phyloP scores from a whole-genome alignment of 2,113 vertebrate species.

The Brachyistius frenatus region DNA sequence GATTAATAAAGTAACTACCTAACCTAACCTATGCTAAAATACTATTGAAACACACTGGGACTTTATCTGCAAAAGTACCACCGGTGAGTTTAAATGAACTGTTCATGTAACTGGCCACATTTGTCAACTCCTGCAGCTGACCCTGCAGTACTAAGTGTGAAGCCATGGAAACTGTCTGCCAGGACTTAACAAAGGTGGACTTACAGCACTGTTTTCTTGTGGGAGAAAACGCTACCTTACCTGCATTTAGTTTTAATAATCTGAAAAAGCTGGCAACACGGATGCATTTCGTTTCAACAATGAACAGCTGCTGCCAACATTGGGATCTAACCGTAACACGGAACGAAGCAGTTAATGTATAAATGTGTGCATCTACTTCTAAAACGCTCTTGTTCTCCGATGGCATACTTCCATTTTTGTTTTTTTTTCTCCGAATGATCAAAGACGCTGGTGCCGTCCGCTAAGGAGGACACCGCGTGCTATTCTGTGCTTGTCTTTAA shows the following conservation, averaged over 20 bases:
- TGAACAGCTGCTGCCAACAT: not conserved
- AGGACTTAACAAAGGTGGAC: not conserved
- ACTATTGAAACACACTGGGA: too few relatives aligned
- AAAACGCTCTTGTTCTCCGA: not conserved
- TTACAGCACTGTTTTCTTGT: not conserved
- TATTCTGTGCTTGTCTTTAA: slow-evolving; percentile 54
- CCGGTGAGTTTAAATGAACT: too few relatives aligned
- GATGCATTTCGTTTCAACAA: slow-evolving; percentile 1
- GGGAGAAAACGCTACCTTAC: not conserved
- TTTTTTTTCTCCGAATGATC: slow-evolving; percentile 2
- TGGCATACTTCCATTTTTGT: too few relatives aligned
- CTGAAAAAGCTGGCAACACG: not conserved
- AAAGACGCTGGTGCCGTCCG: slow-evolving; percentile 5
- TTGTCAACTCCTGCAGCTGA: not conserved
- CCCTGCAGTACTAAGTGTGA: not conserved
- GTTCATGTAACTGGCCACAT: not conserved
- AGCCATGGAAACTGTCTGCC: not conserved
- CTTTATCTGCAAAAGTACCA: too few relatives aligned
- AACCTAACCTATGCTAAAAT: too few relatives aligned
- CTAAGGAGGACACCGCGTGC: slow-evolving; percentile 7
- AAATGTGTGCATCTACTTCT: not conserved
- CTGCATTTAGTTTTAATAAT: not conserved
- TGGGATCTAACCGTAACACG: not conserved
- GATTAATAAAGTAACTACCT: too few relatives aligned
- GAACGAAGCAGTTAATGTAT: too few relatives aligned